Evolutionary conservation across 1,140 invertebrate genomes (phyloP), one percentile per base, ranked within the genome.

Genomic region (Drosophila pseudoananassae): DNA sequence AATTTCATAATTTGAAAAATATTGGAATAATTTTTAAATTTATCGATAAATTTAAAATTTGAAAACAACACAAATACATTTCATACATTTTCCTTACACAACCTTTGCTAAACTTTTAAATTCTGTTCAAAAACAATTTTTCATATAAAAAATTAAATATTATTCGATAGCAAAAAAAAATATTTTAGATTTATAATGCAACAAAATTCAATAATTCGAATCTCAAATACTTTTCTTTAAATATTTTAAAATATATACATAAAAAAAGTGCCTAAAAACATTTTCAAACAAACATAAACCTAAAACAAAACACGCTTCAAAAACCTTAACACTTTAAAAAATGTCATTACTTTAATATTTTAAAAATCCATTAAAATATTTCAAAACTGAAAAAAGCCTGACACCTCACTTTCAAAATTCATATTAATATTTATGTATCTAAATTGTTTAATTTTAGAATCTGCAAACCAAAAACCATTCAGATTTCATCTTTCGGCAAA

Each of bases 401-500:
- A 3, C 1, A 33, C 31, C 14, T 8, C 14, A 43, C 4, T 4
- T n/a, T 15, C 40, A 15, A 43, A 43, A 43, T 17, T 43, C 40
- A 43, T 43, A 43, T 43, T 43, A 43, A 43, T n/a, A 15, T 6
- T 8, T 43, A 1, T 2, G 7, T 52, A 52, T 40, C 36, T 40
- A 84, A 84, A 84, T 84, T 84, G 43, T 81, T 80, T 81, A 43
- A 84, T 85, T 85, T 85, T 85, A 85, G 81, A 85, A 55, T 59
- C 60, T 58, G 40, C 43, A 36, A 66, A 51, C 54, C 15, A 33
- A 59, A 73, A 68, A 61, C 27, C 33, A 70, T 70, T 76, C 40
- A 57, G 70, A 78, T 87, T 68, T 43, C 68, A 65, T 46, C 77
- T 85, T 85, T 85, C 82, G 81, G 72, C 81, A 70, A 43, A 27